Evolutionary conservation across 2,113 vertebrate genomes (phyloP).

Genomic region (Gulo gulo): DNA sequence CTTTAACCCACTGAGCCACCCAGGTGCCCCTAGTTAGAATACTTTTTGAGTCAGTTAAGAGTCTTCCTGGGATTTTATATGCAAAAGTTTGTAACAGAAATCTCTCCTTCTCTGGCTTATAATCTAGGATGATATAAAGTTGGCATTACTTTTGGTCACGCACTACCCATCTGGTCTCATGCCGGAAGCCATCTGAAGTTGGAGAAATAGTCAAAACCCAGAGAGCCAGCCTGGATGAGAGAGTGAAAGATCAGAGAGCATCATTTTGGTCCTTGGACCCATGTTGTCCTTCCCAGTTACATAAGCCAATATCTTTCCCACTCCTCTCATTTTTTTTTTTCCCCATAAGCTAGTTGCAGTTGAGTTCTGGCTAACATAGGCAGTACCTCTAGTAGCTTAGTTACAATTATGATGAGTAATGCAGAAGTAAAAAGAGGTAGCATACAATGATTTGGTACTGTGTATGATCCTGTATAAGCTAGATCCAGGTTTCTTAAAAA

Average conservation of each 20-base stretch:
- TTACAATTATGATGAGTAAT: neutral
- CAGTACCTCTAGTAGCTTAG: neutral
- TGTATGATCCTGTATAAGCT: neutral
- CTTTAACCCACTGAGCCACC: too few relatives aligned
- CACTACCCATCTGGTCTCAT: neutral
- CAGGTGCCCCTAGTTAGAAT: neutral
- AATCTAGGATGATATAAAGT: neutral
- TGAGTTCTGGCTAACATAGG: neutral
- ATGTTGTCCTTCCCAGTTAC: neutral
- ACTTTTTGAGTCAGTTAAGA: neutral
- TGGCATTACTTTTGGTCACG: neutral
- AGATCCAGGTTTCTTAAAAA: neutral
- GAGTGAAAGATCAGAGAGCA: neutral
- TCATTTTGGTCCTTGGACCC: neutral
- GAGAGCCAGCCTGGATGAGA: neutral
- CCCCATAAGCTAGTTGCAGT: neutral
- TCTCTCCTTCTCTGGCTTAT: neutral
- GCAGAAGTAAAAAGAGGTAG: neutral
- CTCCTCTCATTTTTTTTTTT: accelerated
- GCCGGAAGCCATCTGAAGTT: neutral
- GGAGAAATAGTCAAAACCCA: neutral
- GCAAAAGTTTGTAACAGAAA: neutral
- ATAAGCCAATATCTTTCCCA: neutral
- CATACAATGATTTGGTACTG: neutral
- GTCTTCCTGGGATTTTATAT: neutral